Conservation (phyloP, 2,113 vertebrate genomes). For the Ascaphus truei region DNA sequence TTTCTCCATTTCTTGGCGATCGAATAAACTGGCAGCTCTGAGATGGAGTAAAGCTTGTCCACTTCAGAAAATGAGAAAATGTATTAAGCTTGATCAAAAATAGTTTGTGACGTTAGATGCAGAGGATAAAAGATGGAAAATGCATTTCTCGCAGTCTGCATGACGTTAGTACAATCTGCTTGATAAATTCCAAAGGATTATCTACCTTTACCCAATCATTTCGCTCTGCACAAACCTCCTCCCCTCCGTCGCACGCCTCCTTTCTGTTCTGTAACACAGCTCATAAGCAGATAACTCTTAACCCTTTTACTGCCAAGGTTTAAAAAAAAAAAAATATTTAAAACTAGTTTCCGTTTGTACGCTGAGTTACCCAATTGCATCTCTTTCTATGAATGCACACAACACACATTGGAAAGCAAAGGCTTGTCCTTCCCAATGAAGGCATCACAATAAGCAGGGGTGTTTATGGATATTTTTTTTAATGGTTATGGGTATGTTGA, state of each 20-base stretch:
- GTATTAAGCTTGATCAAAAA: not conserved
- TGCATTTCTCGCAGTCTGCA: not conserved
- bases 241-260: not conserved
- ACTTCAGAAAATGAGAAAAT: not conserved
- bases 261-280: not conserved
- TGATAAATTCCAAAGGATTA: slow-evolving; percentile 7
- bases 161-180: not conserved
- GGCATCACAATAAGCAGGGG: too few species aligned
- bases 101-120: not conserved
- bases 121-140: slow-evolving; percentile 7
- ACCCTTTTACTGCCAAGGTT: too few species aligned
- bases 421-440: too few species aligned
- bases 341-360: too few species aligned
- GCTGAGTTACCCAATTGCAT: too few species aligned
- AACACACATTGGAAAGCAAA: too few species aligned
- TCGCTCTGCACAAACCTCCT: not conserved
- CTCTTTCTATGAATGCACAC: too few species aligned
- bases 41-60: not conserved
- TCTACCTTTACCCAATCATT: not conserved
- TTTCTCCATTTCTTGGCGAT: not conserved
- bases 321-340: too few species aligned
- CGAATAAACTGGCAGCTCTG: not conserved
- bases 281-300: not conserved
- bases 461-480: too few species aligned
- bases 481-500: too few species aligned